These are phyloP conservation scores for Euphonia xanthogaster DNA, from an alignment of 2,797 vertebrate species.

Conservation along the genomic window DNA sequence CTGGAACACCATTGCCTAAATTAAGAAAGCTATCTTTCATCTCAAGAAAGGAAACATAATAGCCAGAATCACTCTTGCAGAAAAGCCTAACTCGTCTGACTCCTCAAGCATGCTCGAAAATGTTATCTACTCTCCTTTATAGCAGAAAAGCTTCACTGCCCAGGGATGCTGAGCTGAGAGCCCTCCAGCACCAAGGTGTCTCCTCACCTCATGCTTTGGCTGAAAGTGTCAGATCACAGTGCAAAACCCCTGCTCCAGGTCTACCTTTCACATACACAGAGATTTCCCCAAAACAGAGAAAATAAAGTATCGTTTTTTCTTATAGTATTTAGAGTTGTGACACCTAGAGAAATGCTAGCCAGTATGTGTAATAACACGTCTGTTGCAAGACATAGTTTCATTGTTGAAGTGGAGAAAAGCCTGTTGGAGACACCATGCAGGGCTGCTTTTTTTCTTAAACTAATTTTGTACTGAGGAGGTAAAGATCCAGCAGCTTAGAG, in stretches of 20 bases:
- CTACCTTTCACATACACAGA: background rate
- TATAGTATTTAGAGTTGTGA: background rate
- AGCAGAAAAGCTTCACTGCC: background rate
- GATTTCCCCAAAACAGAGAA: background rate
- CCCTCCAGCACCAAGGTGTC: background rate
- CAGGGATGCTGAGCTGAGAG: background rate
- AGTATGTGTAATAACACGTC: background rate
- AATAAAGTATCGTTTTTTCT: rapidly evolving
- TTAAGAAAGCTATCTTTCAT: background rate
- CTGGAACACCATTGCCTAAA: background rate
- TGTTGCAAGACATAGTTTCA: background rate
- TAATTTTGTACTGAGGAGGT: background rate
- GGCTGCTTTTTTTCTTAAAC: background rate
- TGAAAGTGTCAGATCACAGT: background rate
- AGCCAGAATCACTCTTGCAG: background rate
- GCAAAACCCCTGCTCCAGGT: background rate
- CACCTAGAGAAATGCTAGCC: background rate
- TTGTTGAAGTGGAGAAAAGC: background rate
- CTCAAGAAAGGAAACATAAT: background rate
- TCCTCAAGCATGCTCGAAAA: background rate
- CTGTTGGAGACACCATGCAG: background rate
- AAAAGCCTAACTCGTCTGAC: background rate
- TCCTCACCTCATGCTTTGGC: background rate
- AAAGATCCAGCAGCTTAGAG: background rate
- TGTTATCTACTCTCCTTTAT: background rate